phyloP scores from a whole-genome alignment of 2,797 vertebrate genomes.

The Mus caroli region DNA sequence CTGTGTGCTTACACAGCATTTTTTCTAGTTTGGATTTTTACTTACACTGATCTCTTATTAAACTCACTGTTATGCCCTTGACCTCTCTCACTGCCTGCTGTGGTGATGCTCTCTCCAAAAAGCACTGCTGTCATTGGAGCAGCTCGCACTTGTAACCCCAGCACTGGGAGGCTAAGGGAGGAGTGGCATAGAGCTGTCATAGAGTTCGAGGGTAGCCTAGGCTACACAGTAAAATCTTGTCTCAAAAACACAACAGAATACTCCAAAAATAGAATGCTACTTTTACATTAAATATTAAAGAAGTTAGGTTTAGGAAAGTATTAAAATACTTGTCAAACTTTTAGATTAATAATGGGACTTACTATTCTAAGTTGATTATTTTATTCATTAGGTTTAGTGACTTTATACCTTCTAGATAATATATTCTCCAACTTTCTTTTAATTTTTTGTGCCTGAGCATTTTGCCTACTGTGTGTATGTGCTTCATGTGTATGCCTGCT shows the following conservation, averaged over 20 bases:
- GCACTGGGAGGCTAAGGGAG: background rate
- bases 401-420: background rate
- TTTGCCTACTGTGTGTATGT: background rate
- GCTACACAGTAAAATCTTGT: background rate
- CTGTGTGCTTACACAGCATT: background rate
- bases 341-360: slow-evolving; percentile 35
- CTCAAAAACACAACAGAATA: background rate
- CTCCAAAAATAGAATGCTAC: background rate
- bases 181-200: background rate
- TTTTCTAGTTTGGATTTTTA: slow-evolving; percentile 50
- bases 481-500: background rate
- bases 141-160: background rate
- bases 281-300: slow-evolving; percentile 23
- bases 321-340: slow-evolving; percentile 59
- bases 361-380: slow-evolving; percentile 40
- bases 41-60: background rate
- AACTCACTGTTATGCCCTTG: background rate
- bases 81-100: slow-evolving; percentile 1
- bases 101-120: background rate
- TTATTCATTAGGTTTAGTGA: background rate
- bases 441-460: background rate
- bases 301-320: slow-evolving; percentile 26
- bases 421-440: background rate
- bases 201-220: background rate
- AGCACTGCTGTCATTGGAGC: no score